Percentiles rank a stretch among this genome's conserved stretches.
Evolutionary conservation across 92 coral and sea anemone species (phyloP).

Genomic region (Anthopleura xanthogrammica): DNA sequence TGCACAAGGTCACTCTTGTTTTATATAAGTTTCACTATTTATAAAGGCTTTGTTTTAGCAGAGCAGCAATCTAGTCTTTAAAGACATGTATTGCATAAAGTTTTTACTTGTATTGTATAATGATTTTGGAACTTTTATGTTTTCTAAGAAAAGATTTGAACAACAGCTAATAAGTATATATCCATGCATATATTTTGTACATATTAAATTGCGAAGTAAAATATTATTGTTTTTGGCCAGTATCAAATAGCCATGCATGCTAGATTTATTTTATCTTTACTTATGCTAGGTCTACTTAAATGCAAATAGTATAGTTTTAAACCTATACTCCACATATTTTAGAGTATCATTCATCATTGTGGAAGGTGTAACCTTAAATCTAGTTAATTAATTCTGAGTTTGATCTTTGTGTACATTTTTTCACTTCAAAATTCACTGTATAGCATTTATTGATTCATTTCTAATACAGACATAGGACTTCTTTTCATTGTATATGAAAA

Average conservation of each 20-base stretch:
- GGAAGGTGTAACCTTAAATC: neutral
- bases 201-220: conserved; percentile 2
- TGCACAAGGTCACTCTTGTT: conserved; percentile 5
- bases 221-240: conserved; percentile 10
- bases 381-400: neutral
- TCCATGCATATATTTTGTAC: conserved; percentile 32
- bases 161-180: conserved; percentile 4
- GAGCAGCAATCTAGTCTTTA: conserved; percentile 15
- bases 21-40: conserved; percentile 32
- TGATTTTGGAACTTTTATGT: conserved; percentile 30
- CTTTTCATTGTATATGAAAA: neutral
- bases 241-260: neutral
- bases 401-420: neutral
- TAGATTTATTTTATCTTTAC: neutral
- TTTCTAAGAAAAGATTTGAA: conserved; percentile 24
- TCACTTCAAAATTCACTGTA: neutral
- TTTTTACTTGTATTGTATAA: conserved; percentile 29
- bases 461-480: neutral
- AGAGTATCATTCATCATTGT: neutral
- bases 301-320: too few species aligned
- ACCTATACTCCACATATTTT: too few species aligned
- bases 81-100: neutral
- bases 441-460: neutral
- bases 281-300: neutral
- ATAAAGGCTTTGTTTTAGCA: conserved; percentile 31